phyloP scores from a whole-genome alignment of 2,113 vertebrate species.

The Ciconia maguari region DNA sequence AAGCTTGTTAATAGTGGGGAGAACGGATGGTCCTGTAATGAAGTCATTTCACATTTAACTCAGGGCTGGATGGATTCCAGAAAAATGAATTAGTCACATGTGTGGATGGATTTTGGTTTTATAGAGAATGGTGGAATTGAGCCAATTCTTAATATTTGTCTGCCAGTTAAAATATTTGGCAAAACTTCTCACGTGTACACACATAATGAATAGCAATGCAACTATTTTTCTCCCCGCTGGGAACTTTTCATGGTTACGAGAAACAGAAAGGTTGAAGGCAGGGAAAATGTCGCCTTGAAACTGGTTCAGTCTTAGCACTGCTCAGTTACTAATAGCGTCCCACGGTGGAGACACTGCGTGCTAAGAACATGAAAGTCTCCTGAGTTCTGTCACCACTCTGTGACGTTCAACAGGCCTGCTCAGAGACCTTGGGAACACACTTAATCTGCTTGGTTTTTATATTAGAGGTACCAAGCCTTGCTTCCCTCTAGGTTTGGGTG shows the following conservation, averaged over 20 bases:
- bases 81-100: conserved; percentile 56
- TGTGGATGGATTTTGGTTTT: conserved; percentile 51
- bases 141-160: conserved; percentile 44
- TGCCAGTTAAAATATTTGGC: conserved; percentile 58
- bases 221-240: background rate
- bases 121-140: conserved; percentile 12
- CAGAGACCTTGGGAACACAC: background rate
- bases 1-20: conserved; percentile 23
- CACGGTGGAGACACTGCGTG: background rate
- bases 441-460: background rate
- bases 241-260: background rate
- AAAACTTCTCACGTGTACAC: background rate
- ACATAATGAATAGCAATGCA: conserved; percentile 11
- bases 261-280: conserved; percentile 17
- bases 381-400: background rate
- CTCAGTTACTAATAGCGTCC: background rate
- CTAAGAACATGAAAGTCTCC: background rate
- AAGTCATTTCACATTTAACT: conserved; percentile 58
- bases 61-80: conserved; percentile 17
- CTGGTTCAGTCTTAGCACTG: background rate
- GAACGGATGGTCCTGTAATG: conserved; percentile 9
- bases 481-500: background rate
- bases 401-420: background rate
- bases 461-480: background rate
- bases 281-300: conserved; percentile 1